Conservation (phyloP, 2,888 invertebrate species). For the Drosophila subsilvestris region DNA sequence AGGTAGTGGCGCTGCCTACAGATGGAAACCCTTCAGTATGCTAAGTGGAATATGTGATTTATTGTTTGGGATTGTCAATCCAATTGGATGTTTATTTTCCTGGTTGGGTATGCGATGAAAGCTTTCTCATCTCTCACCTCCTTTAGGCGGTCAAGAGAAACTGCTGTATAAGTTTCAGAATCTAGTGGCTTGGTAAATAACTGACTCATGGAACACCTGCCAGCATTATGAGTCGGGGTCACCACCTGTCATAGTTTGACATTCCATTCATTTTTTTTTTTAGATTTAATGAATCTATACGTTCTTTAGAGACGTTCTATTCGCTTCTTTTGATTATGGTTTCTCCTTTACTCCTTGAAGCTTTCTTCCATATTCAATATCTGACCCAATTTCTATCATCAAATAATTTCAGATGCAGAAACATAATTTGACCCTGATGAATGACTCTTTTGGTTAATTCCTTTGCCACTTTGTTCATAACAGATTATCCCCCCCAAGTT, state of each 20-base stretch:
- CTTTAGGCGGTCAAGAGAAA: too few species aligned
- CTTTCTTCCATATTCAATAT: background rate
- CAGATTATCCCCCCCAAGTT: background rate
- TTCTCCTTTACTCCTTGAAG: background rate
- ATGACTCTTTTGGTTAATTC: background rate
- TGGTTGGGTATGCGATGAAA: slow-evolving; percentile 1
- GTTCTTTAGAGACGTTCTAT: too few species aligned
- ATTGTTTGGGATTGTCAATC: background rate
- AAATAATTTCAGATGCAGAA: background rate
- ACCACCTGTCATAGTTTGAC: background rate
- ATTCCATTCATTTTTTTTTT: too few species aligned
- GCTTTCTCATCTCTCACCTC: background rate
- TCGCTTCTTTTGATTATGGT: too few species aligned
- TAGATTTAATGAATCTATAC: too few species aligned
- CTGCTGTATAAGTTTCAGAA: background rate
- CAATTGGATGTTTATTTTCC: slow-evolving; percentile 17
- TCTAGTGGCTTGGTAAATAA: background rate
- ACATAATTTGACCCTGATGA: background rate
- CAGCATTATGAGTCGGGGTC: background rate
- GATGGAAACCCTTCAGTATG: background rate
- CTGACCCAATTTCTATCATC: background rate
- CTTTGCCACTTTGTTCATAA: background rate
- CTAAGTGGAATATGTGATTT: background rate
- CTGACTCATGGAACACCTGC: background rate
- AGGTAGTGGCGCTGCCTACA: slow-evolving; percentile 87